Evolutionary conservation across 2,888 invertebrate species (phyloP).

Genomic region (Linnaemya tessellans): DNA sequence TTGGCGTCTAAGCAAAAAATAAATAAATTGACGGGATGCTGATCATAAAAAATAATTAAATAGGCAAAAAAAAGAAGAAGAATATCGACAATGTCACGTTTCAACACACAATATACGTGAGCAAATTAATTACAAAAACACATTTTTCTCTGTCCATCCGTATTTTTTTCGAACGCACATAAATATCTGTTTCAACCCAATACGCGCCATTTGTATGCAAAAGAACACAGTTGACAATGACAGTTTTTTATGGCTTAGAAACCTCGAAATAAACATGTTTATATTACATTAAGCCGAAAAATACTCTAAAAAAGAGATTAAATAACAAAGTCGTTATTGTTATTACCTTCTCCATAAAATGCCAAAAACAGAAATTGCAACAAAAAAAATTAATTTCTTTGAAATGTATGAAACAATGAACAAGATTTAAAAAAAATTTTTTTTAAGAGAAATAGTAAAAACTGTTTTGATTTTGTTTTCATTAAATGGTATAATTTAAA

Average conservation of each 20-base stretch:
- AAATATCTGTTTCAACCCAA: neutral
- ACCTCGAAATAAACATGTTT: neutral
- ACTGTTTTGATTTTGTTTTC: too few species aligned
- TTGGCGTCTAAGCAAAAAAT: neutral
- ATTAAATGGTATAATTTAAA: too few species aligned
- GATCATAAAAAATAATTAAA: conserved; percentile 12
- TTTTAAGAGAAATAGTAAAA: too few species aligned
- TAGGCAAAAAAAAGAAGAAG: neutral
- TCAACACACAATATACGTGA: conserved; percentile 64
- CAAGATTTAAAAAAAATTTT: too few species aligned
- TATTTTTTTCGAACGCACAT: neutral
- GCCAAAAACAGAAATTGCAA: too few species aligned
- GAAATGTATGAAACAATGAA: too few species aligned
- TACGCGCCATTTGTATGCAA: neutral
- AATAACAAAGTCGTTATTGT: neutral
- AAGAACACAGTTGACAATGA: conserved; percentile 9
- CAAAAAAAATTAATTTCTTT: too few species aligned
- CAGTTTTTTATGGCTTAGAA: neutral
- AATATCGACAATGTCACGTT: conserved; percentile 67
- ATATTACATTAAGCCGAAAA: neutral
- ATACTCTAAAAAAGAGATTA: neutral
- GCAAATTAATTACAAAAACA: conserved; percentile 67
- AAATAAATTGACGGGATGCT: conserved; percentile 22
- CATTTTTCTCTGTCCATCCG: neutral
- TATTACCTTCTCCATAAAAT: neutral